These are phyloP conservation scores for Drosophila gaucha DNA, from an alignment of 2,888 invertebrate genomes.

Conservation along the genomic window DNA sequence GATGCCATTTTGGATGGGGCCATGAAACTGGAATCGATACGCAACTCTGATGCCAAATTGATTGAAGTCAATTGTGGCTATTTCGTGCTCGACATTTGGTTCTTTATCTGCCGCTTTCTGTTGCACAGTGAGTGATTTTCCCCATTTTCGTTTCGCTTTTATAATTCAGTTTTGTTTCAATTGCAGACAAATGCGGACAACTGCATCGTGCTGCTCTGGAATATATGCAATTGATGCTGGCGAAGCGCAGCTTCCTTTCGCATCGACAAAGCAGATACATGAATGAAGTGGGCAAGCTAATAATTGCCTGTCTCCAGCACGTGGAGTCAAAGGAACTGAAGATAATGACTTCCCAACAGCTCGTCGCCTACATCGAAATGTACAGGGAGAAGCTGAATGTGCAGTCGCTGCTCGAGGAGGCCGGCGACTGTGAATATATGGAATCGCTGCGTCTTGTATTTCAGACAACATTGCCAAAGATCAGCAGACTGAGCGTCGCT, in stretches of 20 bases:
- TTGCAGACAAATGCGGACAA: slow-evolving; percentile 41
- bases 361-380: slow-evolving; percentile 54
- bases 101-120: slow-evolving; percentile 65
- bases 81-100: slow-evolving; percentile 76
- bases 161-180: background rate
- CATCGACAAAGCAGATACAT: slow-evolving; percentile 51
- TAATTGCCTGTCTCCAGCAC: slow-evolving; percentile 49
- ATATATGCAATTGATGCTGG: slow-evolving; percentile 54
- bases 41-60: background rate
- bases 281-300: slow-evolving; percentile 64
- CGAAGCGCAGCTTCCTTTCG: slow-evolving; percentile 37
- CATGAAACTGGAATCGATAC: background rate
- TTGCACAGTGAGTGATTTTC: slow-evolving; percentile 39
- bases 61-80: slow-evolving; percentile 50
- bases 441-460: slow-evolving; percentile 46
- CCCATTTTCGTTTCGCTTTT: background rate
- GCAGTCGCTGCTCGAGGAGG: slow-evolving; percentile 63
- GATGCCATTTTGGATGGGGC: slow-evolving; percentile 71
- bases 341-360: slow-evolving; percentile 31
- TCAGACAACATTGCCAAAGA: slow-evolving; percentile 15
- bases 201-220: slow-evolving; percentile 54
- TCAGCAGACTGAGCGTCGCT: slow-evolving; percentile 24
- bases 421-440: slow-evolving; percentile 52
- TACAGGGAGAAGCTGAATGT: slow-evolving; percentile 50
- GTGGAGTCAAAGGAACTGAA: slow-evolving; percentile 53